These are phyloP conservation scores for Pseudorhombus dupliciocellatus DNA, from an alignment of 2,113 vertebrate genomes.

Conservation along the genomic window DNA sequence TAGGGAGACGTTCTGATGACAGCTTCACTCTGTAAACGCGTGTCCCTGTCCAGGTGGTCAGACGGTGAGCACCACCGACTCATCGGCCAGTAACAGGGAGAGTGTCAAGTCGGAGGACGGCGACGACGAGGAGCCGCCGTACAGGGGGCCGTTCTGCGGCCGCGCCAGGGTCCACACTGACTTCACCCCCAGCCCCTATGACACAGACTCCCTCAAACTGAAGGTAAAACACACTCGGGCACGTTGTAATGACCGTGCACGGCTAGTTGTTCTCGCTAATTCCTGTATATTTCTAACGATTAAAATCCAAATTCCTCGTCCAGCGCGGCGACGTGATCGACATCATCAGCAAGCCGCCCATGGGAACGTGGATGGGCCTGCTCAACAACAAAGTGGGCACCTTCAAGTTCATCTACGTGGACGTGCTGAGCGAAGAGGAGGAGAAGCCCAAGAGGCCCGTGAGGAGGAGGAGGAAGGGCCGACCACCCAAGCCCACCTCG, in stretches of 20 bases:
- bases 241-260: not conserved
- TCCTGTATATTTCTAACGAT: not conserved
- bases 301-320: not conserved
- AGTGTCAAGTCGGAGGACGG: conserved; percentile 98
- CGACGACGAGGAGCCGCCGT: conserved; percentile 95
- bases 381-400: conserved; percentile 98
- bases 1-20: not conserved
- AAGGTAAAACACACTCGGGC: conserved; percentile 82
- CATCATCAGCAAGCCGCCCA: conserved; percentile 99
- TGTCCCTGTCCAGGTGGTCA: conserved; percentile 87
- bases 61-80: conserved; percentile 97
- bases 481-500: conserved; percentile 92
- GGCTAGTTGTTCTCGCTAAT: no score
- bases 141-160: conserved; percentile 97
- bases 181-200: conserved; percentile 98
- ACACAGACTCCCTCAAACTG: conserved; percentile 96
- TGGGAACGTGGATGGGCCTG: conserved; percentile 99
- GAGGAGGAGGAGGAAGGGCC: conserved; percentile 89
- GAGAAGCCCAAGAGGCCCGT: conserved; percentile 94
- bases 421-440: conserved; percentile 92
- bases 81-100: conserved; percentile 96
- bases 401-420: conserved; percentile 99
- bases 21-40: not conserved
- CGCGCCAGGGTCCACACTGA: conserved; percentile 95
- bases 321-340: conserved; percentile 98